Evolutionary conservation across 2,113 vertebrate genomes (phyloP).

Genomic region (Sula dactylatra): DNA sequence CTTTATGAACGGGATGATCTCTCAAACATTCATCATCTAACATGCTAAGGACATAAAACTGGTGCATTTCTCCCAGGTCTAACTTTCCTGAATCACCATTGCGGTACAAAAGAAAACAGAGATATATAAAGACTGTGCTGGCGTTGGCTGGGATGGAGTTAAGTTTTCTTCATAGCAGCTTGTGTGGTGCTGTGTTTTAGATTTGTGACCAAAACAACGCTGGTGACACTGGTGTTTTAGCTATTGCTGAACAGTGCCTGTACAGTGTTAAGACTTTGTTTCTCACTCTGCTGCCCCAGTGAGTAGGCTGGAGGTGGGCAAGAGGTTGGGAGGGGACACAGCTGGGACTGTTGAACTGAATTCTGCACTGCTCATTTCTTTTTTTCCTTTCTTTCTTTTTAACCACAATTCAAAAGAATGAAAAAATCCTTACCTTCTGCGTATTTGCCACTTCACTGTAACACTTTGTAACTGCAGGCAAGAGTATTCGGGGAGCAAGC

Average conservation of each 20-base stretch:
- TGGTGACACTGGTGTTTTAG: background rate
- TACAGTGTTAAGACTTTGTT: background rate
- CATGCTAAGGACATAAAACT: background rate
- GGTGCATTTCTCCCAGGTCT: background rate
- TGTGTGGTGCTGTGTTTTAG: background rate
- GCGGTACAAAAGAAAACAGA: background rate
- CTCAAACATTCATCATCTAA: background rate
- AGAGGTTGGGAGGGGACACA: background rate
- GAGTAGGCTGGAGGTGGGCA: background rate
- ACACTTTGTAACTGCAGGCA: conserved; percentile 82
- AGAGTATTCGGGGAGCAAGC: conserved; percentile 86
- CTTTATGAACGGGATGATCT: background rate
- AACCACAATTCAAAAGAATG: background rate
- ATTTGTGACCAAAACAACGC: background rate
- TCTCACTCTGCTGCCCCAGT: background rate
- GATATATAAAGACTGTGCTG: background rate
- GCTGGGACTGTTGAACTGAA: background rate
- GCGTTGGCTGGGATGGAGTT: background rate
- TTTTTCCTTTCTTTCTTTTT: background rate
- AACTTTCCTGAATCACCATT: background rate
- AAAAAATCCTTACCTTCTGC: conserved; percentile 74
- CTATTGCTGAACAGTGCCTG: background rate
- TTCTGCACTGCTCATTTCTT: background rate
- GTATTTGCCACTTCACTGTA: conserved; percentile 75
- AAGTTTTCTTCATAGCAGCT: background rate